Evolutionary conservation across 30 jellyfish, hydroid and myxozoan genomes (phyloP), one percentile per base, ranked within the genome.

Genomic region (Chrysaora quinquecirrha): DNA sequence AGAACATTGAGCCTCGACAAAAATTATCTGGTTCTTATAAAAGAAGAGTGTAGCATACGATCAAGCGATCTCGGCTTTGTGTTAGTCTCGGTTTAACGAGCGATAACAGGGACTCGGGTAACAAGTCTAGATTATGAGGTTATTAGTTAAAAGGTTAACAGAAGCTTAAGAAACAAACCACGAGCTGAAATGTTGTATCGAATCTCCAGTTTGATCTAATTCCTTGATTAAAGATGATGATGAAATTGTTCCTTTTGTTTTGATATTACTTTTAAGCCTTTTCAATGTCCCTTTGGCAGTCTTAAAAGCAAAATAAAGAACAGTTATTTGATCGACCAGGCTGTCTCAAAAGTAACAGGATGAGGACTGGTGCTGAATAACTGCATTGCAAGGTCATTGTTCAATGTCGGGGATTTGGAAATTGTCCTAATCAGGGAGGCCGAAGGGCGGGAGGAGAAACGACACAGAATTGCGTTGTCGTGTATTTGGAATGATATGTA

Each of bases 101-200:
- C n/a, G n/a, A n/a, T n/a, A n/a, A n/a, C n/a, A n/a, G n/a, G n/a
- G n/a, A n/a, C n/a, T n/a, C n/a, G n/a, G n/a, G n/a, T 48, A 25
- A 2, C 27, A 11, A 7, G 7, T n/a, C n/a, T n/a, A n/a, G n/a
- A n/a, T n/a, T n/a, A n/a, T n/a, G n/a, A n/a, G n/a, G n/a, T n/a
- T n/a, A n/a, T n/a, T n/a, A n/a, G n/a, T n/a, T n/a, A n/a, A n/a
- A n/a, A n/a, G n/a, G n/a, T n/a, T n/a, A n/a, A n/a, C n/a, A n/a
- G n/a, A n/a, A n/a, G n/a, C n/a, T 18, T 28, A 61, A 78, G 60
- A 1, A 4, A 16, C 89, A 9, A 31, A 80, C 90, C 90, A 46
- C 4, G 90, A 79, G 38, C 90, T 80, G 3, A 80, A 22, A 27
- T 33, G 65, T 43, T 80, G 80, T 10, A 38, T 62, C 32, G 56